Conservation (phyloP, 1,140 invertebrate genomes). For the Diachasmimorpha longicaudata region DNA sequence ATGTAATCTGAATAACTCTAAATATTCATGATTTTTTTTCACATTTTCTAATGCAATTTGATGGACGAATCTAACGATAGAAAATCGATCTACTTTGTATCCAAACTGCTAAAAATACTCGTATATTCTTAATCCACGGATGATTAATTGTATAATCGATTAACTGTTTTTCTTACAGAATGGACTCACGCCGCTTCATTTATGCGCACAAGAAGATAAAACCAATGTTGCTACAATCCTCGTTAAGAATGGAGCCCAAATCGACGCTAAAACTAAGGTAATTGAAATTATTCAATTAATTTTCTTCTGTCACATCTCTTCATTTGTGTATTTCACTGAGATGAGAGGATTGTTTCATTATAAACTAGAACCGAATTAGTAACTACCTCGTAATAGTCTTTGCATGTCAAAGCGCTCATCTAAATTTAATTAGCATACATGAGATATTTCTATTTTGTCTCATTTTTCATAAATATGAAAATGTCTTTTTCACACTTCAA, state of each 20-base stretch:
- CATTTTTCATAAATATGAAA: background rate
- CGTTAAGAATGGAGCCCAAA: conserved; percentile 79
- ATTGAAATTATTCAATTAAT: background rate
- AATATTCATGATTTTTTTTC: no score
- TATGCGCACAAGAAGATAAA: conserved; percentile 92
- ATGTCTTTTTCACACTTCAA: background rate
- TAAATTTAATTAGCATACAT: background rate
- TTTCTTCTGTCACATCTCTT: background rate
- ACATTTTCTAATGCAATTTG: no score
- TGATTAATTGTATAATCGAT: no score
- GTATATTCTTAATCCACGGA: no score
- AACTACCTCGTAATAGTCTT: background rate
- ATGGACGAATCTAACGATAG: no score
- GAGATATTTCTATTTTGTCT: background rate
- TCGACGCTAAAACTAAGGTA: conserved; percentile 82
- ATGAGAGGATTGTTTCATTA: background rate
- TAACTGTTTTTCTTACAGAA: conserved; percentile 67
- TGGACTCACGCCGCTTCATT: conserved; percentile 88
- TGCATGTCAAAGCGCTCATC: background rate
- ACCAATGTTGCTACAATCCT: conserved; percentile 86
- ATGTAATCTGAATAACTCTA: no score
- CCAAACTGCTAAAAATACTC: no score
- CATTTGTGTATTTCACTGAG: background rate
- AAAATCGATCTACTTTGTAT: no score
- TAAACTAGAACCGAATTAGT: background rate